Conservation (phyloP, 1,140 invertebrate genomes). For the Bombus soroeensis region DNA sequence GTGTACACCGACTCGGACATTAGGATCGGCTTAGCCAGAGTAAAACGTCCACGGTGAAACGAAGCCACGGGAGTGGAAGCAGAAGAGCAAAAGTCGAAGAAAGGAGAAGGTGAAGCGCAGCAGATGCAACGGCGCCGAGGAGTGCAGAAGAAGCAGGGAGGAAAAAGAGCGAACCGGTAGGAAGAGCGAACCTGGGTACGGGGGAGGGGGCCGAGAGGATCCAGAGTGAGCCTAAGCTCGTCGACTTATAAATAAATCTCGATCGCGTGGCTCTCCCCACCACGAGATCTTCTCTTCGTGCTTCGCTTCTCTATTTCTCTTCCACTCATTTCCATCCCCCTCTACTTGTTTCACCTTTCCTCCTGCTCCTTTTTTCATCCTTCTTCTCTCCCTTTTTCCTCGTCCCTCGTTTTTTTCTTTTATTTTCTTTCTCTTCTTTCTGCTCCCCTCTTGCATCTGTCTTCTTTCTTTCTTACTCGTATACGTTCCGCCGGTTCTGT, state of each 20-base stretch:
- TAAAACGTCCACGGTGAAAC: constrained; percentile 19
- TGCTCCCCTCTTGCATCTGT: not conserved
- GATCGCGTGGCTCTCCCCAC: constrained; percentile 82
- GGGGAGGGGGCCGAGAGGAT: constrained; percentile 52
- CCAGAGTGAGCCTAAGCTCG: constrained; percentile 69
- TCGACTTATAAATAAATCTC: constrained; percentile 83
- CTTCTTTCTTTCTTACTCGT: not conserved
- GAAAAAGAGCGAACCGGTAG: constrained; percentile 52
- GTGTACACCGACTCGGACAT: not conserved
- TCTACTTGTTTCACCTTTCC: not conserved
- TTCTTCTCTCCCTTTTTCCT: not conserved
- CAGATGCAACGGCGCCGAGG: constrained; percentile 28
- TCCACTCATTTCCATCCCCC: constrained; percentile 2
- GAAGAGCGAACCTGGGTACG: constrained; percentile 40
- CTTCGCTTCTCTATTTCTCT: not conserved
- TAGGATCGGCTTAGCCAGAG: constrained; percentile 14
- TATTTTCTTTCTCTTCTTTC: not conserved
- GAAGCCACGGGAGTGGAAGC: not conserved
- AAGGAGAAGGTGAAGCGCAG: constrained; percentile 9
- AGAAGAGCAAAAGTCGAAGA: not conserved
- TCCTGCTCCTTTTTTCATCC: not conserved
- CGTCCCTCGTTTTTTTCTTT: not conserved
- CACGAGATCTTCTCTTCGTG: constrained; percentile 26
- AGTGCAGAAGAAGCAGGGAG: constrained; percentile 48
- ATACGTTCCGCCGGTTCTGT: not conserved